A percentile compares a stretch with the other conserved stretches of the same genome.
Conservation (phyloP, 2,888 invertebrate genomes). For the Rhagonycha fulva region DNA sequence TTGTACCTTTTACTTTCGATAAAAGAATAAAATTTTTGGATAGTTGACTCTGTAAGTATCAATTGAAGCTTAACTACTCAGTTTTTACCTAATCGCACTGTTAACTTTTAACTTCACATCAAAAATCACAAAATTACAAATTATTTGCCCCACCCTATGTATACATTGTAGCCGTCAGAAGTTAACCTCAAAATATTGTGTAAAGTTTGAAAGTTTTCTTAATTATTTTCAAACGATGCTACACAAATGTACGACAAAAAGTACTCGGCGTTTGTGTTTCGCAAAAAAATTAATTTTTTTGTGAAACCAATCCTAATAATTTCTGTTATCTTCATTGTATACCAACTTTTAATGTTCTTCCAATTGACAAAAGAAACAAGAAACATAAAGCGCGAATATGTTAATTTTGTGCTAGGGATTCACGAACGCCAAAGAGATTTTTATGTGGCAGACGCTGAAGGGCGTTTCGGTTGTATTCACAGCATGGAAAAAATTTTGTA, state of each 20-base stretch:
- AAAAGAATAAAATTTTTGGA: slow-evolving; percentile 4
- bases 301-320: slow-evolving; percentile 31
- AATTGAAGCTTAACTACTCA: not conserved
- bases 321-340: slow-evolving; percentile 33
- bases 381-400: not conserved
- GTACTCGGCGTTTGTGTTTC: slow-evolving; percentile 7
- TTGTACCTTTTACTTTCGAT: not conserved
- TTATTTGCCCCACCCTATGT: not conserved
- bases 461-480: slow-evolving; percentile 56
- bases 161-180: not conserved
- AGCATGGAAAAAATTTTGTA: slow-evolving; percentile 59
- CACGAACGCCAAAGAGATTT: slow-evolving; percentile 50
- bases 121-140: too few relatives aligned
- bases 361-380: slow-evolving; percentile 29
- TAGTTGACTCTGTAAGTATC: not conserved
- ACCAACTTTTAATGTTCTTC: slow-evolving; percentile 37
- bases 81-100: too few relatives aligned
- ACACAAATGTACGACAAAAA: slow-evolving; percentile 11
- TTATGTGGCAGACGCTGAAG: slow-evolving; percentile 54
- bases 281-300: slow-evolving; percentile 32
- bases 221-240: slow-evolving; percentile 2
- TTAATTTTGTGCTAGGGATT: slow-evolving; percentile 53
- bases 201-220: not conserved
- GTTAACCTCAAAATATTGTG: not conserved
- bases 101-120: too few relatives aligned